Percentiles rank a stretch among this genome's conserved stretches.
Conservation (phyloP, 2,113 vertebrate genomes). For the Naja naja region DNA sequence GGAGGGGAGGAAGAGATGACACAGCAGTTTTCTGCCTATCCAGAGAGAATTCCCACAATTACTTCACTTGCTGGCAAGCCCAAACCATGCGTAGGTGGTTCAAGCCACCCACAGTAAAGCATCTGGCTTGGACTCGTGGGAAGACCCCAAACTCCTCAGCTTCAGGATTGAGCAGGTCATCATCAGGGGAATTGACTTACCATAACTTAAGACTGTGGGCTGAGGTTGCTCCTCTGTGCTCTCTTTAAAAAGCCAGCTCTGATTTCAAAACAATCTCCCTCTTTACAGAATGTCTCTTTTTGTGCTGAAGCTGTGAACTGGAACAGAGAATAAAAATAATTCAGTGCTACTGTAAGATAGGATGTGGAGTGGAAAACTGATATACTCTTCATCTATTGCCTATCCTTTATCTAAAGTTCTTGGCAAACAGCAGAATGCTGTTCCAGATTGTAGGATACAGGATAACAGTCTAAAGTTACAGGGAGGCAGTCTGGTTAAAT, state of each 20-base stretch:
- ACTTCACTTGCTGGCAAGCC: not conserved
- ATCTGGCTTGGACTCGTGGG: constrained; percentile 1
- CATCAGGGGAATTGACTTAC: constrained; percentile 7
- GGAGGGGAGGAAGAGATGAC: not conserved
- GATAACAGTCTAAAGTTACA: not conserved
- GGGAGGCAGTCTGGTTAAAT: not conserved
- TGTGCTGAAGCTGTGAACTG: not conserved
- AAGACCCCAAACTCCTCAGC: not conserved
- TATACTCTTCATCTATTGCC: not conserved
- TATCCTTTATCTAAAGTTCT: not conserved
- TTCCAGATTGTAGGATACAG: not conserved
- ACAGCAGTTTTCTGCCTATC: not conserved
- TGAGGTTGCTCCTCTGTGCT: not conserved
- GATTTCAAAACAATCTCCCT: not conserved
- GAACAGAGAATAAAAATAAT: not conserved
- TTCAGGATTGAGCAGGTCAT: not conserved
- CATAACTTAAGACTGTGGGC: not conserved
- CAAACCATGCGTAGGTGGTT: not conserved
- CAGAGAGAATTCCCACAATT: constrained; percentile 15
- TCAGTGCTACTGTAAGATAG: not conserved
- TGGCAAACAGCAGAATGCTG: not conserved
- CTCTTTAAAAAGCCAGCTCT: not conserved
- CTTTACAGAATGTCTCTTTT: not conserved
- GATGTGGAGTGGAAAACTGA: not conserved
- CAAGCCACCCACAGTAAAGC: not conserved